These are phyloP conservation scores for Margaritifera margaritifera DNA, from an alignment of 2,888 invertebrate genomes.

Conservation along the genomic window DNA sequence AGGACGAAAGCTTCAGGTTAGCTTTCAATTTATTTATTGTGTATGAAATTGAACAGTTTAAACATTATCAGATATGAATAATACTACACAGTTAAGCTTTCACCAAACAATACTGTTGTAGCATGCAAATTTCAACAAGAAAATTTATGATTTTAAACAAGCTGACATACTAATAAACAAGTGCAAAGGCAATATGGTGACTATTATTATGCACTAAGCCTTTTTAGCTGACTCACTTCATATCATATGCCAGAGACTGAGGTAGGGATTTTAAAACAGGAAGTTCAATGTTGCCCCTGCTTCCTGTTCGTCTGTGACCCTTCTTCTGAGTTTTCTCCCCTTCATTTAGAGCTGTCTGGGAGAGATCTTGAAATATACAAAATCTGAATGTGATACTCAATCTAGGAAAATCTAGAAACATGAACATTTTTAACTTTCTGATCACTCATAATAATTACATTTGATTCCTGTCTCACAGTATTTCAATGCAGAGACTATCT, in stretches of 20 bases:
- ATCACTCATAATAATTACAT: neutral
- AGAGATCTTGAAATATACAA: slow-evolving; percentile 78
- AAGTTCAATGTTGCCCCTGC: slow-evolving; percentile 67
- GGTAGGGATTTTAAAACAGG: slow-evolving; percentile 83
- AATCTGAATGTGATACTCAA: neutral
- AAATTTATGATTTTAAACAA: too few species aligned
- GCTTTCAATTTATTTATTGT: too few species aligned
- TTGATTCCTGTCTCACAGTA: neutral
- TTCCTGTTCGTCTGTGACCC: slow-evolving; percentile 58
- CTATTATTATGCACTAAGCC: too few species aligned
- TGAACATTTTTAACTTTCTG: neutral
- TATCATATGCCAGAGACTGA: slow-evolving; percentile 89
- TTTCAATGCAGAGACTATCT: too few species aligned
- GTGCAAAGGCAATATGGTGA: too few species aligned
- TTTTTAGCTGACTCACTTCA: slow-evolving; percentile 78
- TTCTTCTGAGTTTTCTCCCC: slow-evolving; percentile 49
- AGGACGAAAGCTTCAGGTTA: too few species aligned
- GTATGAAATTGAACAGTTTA: too few species aligned
- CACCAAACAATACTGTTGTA: too few species aligned
- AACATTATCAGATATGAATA: too few species aligned
- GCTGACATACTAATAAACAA: too few species aligned
- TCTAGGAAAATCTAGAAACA: neutral
- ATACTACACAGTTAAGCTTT: too few species aligned
- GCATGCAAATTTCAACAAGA: too few species aligned
- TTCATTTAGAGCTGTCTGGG: slow-evolving; percentile 80